These are phyloP conservation scores for Volucella bombylans DNA, from an alignment of 2,888 invertebrate species.

Conservation along the genomic window DNA sequence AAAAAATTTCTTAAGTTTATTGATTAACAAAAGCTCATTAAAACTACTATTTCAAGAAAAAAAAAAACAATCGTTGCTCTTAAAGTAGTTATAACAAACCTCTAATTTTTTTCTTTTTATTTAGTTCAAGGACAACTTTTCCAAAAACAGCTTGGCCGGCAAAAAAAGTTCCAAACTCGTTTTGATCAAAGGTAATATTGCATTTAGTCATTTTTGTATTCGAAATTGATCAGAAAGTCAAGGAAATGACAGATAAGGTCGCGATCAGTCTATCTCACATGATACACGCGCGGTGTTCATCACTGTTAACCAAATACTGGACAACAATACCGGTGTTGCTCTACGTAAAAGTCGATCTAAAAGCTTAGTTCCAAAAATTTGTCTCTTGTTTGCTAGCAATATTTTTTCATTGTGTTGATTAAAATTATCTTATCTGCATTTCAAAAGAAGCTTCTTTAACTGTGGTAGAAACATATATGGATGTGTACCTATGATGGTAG, in stretches of 20 bases:
- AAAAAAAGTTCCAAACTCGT: slow-evolving; percentile 86
- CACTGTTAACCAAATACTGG: slow-evolving; percentile 33
- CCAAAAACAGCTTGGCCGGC: slow-evolving; percentile 80
- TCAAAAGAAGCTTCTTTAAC: not conserved
- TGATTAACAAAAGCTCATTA: too few species aligned
- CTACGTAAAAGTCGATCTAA: slow-evolving; percentile 3
- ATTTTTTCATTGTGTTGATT: slow-evolving; percentile 15
- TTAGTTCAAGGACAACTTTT: slow-evolving; percentile 79
- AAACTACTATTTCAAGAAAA: too few species aligned
- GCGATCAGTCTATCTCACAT: slow-evolving; percentile 20
- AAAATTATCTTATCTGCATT: slow-evolving; percentile 39
- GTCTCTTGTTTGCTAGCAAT: not conserved
- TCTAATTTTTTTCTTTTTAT: slow-evolving; percentile 79
- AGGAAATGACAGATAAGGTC: not conserved
- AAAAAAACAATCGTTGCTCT: not conserved
- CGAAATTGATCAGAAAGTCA: not conserved
- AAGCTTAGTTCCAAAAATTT: slow-evolving; percentile 33
- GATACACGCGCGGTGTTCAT: slow-evolving; percentile 10
- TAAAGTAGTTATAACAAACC: slow-evolving; percentile 75
- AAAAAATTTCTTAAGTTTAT: too few species aligned
- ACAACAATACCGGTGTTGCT: not conserved
- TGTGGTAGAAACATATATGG: slow-evolving; percentile 14
- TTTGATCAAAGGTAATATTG: slow-evolving; percentile 83
- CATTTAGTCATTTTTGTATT: slow-evolving; percentile 78
- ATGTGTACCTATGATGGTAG: not conserved